Conservation (phyloP, 2,113 vertebrate genomes). For the Pristiophorus japonicus region DNA sequence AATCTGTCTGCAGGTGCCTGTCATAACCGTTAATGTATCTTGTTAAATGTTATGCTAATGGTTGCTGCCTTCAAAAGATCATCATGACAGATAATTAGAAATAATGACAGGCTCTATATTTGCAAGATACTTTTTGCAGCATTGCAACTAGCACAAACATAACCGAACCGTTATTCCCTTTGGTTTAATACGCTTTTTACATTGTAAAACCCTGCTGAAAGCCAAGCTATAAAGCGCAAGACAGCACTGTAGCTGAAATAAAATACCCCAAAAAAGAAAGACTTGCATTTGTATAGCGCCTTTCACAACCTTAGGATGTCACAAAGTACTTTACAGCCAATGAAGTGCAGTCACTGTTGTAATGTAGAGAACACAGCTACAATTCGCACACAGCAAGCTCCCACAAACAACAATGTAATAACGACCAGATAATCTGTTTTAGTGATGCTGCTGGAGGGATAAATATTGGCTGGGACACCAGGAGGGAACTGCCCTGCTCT, state of each 20-base stretch:
- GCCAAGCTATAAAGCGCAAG: neutral
- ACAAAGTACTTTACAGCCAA: neutral
- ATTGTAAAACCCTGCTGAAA: neutral
- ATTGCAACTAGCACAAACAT: neutral
- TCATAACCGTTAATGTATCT: constrained; percentile 19
- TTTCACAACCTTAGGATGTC: neutral
- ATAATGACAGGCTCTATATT: constrained; percentile 31
- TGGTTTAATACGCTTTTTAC: neutral
- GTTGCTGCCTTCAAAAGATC: constrained; percentile 3
- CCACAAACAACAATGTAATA: neutral
- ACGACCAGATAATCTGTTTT: neutral
- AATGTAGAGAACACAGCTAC: neutral
- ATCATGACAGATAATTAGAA: constrained; percentile 32
- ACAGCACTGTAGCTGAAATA: neutral
- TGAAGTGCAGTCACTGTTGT: neutral
- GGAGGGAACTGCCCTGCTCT: neutral
- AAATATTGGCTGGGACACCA: neutral
- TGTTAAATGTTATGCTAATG: constrained; percentile 17
- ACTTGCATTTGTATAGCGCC: neutral
- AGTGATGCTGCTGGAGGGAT: neutral
- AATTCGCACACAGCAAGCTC: neutral
- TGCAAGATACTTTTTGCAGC: neutral
- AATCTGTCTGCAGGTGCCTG: constrained; percentile 2
- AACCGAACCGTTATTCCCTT: neutral
- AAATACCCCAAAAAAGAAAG: neutral